Evolutionary conservation across 2,113 vertebrate species (phyloP), one percentile per base, ranked within the genome.

Genomic region (Eidolon helvum): DNA sequence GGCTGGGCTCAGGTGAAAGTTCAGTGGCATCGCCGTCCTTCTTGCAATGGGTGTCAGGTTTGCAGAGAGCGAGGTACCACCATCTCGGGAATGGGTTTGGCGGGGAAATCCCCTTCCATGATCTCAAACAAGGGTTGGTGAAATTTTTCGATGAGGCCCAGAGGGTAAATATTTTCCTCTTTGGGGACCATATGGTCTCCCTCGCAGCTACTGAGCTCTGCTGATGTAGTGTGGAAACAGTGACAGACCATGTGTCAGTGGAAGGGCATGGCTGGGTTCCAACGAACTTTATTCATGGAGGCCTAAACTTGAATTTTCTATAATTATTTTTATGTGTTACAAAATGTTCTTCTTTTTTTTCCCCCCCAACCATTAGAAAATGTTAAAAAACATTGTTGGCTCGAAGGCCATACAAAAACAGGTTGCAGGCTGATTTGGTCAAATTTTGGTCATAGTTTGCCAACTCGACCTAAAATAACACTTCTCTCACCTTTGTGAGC

Each of bases 1-100:
- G 72, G 30, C 59, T 18, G 24, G 43, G 24, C 3, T 55, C 57
- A 4, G 5, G 38, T 43, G 65, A 65, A 45, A 45, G 28, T 45
- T 14, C 2, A 0, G 30, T 0, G 18, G 15, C 14, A 0, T 5
- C 4, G 43, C 10, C 0, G 1, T 48, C 43, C 48, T 53, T 69
- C 38, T 63, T 33, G 4, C 43, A 9, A 4, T 55, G 53, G 19
- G 28, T 2, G 10, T 40, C 28, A 38, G 14, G 12, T 22, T 18
- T 35, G 4, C 21, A 1, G 19, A 38, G 22, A 63, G 43, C 26
- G 2, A 5, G 2, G 48, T 5, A 0, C 28, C 2, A 0, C 79
- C 43, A 5, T 45, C 61, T 35, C 19, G 61, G 72, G 55, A 21
- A 2, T 0, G 15, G 61, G 43, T 10, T 43, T 1, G 48, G 48